Percentiles rank a stretch among this genome's conserved stretches.
These are phyloP conservation scores for Hippocampus mohnikei DNA, from an alignment of 2,113 vertebrate genomes.

Conservation along the genomic window DNA sequence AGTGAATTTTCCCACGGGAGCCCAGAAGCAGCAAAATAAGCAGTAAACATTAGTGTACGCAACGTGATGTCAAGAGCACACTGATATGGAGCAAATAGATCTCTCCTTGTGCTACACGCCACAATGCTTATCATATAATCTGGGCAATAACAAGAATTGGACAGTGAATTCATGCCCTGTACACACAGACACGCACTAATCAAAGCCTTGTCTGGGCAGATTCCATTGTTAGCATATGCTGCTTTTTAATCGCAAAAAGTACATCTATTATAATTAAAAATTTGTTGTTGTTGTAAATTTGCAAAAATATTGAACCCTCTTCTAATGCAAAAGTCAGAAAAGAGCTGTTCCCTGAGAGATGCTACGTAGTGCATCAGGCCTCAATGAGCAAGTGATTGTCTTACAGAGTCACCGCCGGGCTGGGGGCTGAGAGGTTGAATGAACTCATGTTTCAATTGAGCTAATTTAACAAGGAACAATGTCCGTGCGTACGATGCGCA, in stretches of 20 bases:
- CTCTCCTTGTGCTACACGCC: constrained; percentile 28
- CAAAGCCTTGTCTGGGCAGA: constrained; percentile 92
- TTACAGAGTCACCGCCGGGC: constrained; percentile 52
- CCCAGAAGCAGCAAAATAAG: constrained; percentile 65
- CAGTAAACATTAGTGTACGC: constrained; percentile 48
- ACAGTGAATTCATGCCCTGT: constrained; percentile 74
- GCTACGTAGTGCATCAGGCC: constrained; percentile 63
- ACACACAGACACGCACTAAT: constrained; percentile 57
- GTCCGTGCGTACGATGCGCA: neutral
- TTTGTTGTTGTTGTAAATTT: constrained; percentile 51
- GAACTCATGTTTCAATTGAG: constrained; percentile 1
- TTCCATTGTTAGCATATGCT: constrained; percentile 55
- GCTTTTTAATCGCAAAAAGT: constrained; percentile 59
- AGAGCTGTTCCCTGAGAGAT: constrained; percentile 73
- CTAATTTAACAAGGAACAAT: constrained; percentile 5
- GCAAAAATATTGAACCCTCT: constrained; percentile 75
- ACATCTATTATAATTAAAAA: constrained; percentile 46
- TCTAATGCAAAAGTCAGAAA: constrained; percentile 70
- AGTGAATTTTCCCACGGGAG: constrained; percentile 45
- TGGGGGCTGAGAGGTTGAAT: constrained; percentile 20
- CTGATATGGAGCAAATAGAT: constrained; percentile 19
- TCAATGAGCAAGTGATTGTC: constrained; percentile 71
- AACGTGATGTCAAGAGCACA: constrained; percentile 37
- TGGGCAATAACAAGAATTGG: constrained; percentile 43
- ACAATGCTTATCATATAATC: constrained; percentile 40